These are phyloP conservation scores for Gonatopus flavifemur DNA, from an alignment of 1,140 invertebrate genomes.

Conservation along the genomic window DNA sequence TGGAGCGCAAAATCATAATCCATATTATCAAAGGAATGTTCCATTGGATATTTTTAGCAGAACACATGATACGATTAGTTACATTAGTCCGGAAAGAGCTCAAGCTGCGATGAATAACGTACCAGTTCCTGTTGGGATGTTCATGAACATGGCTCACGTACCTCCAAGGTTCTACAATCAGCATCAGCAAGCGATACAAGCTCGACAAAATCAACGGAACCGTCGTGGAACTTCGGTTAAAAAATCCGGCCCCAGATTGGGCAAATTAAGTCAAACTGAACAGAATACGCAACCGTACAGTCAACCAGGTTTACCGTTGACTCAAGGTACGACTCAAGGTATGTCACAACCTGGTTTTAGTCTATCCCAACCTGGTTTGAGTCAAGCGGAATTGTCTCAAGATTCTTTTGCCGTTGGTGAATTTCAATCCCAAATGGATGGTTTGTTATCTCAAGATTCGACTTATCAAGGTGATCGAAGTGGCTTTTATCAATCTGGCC, in stretches of 20 bases:
- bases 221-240: constrained; percentile 37
- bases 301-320: constrained; percentile 63
- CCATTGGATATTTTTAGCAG: constrained; percentile 65
- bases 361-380: constrained; percentile 67
- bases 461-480: constrained; percentile 83
- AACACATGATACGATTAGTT: constrained; percentile 88
- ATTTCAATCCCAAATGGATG: constrained; percentile 92
- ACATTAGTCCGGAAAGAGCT: constrained; percentile 85
- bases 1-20: constrained; percentile 52
- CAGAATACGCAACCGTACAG: constrained; percentile 66
- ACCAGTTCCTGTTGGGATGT: constrained; percentile 93
- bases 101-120: constrained; percentile 76
- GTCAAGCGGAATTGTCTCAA: constrained; percentile 81
- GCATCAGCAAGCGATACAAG: constrained; percentile 71
- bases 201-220: constrained; percentile 55
- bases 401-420: constrained; percentile 84
- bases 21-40: constrained; percentile 57
- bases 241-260: constrained; percentile 39
- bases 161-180: constrained; percentile 87
- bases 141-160: constrained; percentile 89
- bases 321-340: constrained; percentile 71
- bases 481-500: constrained; percentile 68
- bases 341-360: constrained; percentile 73
- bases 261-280: constrained; percentile 51
- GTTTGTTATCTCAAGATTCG: constrained; percentile 91